Conservation (phyloP, 2,113 vertebrate species). For the Ursus arctos region DNA sequence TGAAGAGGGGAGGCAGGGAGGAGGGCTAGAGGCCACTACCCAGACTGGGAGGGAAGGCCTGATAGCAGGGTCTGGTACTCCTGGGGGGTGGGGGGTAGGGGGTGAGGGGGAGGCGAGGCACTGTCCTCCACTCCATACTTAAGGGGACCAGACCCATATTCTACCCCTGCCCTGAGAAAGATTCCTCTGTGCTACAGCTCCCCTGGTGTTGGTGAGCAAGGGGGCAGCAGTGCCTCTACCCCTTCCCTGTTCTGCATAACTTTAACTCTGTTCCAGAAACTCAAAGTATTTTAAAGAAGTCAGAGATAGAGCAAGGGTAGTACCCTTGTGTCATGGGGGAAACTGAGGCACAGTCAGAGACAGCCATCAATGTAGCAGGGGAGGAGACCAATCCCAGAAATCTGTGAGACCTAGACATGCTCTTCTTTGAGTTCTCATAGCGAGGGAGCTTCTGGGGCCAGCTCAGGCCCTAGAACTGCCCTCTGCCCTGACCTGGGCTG, state of each 20-base stretch:
- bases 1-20: background rate
- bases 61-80: conserved; percentile 52
- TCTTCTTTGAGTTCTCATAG: background rate
- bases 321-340: background rate
- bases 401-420: background rate
- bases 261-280: conserved; percentile 48
- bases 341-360: conserved; percentile 42
- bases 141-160: conserved; percentile 61
- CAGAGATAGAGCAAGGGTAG: background rate
- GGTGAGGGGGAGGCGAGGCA: background rate
- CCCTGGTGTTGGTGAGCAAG: background rate
- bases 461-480: background rate
- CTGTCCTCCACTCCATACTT: conserved; percentile 46
- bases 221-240: background rate
- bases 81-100: background rate
- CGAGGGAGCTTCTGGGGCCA: background rate
- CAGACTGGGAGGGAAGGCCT: conserved; percentile 40
- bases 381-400: background rate
- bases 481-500: background rate
- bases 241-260: conserved; percentile 31
- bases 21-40: conserved; percentile 66
- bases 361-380: background rate
- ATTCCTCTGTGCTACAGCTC: background rate
- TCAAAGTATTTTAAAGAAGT: conserved; percentile 14
- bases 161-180: background rate